Evolutionary conservation across 2,113 vertebrate species (phyloP).

Genomic region (Pterophyllum scalare): DNA sequence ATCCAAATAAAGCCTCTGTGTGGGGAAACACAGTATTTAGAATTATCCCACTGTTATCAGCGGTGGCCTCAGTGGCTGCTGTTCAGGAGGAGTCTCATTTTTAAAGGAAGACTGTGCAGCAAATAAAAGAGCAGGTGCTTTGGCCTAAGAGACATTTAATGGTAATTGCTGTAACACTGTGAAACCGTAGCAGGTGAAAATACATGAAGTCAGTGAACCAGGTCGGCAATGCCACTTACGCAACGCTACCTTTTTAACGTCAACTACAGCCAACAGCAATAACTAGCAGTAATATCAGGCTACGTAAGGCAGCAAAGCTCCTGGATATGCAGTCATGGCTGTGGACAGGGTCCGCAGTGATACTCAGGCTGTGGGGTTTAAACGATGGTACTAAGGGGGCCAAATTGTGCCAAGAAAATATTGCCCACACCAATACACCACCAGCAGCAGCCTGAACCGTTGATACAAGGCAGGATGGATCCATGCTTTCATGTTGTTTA

Average conservation of each 20-base stretch:
- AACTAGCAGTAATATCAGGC: too few relatives aligned
- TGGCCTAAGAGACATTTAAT: not conserved
- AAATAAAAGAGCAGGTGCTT: not conserved
- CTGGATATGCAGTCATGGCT: too few relatives aligned
- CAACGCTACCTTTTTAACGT: not conserved
- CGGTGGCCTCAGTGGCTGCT: not conserved
- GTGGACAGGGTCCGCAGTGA: too few relatives aligned
- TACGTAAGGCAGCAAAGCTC: too few relatives aligned
- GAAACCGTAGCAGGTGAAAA: not conserved
- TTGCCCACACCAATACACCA: too few relatives aligned
- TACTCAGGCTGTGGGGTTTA: too few relatives aligned
- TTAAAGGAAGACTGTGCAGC: not conserved
- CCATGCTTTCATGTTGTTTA: too few relatives aligned
- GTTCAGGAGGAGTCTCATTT: not conserved
- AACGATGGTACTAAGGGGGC: too few relatives aligned
- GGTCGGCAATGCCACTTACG: not conserved
- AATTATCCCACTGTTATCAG: not conserved
- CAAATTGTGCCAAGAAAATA: too few relatives aligned
- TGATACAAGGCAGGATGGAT: too few relatives aligned
- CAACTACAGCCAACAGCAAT: not conserved
- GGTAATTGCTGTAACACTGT: not conserved
- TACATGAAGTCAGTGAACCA: not conserved
- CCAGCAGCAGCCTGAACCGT: too few relatives aligned
- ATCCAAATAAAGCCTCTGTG: not conserved
- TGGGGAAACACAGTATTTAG: not conserved